These are phyloP conservation scores for Antheraea mylitta DNA, from an alignment of 1,140 invertebrate genomes.

Conservation along the genomic window DNA sequence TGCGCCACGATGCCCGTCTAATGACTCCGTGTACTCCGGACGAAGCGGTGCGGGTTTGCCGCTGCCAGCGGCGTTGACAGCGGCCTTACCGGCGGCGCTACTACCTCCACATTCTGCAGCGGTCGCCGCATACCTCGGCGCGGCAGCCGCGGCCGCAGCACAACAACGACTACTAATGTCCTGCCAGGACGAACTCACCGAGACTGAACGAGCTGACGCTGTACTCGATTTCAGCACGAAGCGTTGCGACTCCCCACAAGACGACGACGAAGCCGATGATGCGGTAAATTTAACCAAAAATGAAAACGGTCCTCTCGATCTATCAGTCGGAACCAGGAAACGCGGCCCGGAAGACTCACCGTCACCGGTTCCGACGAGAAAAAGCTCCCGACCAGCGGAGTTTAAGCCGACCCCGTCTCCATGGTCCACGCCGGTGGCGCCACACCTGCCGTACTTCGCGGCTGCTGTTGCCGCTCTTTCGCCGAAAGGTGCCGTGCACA, in stretches of 20 bases:
- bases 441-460: constrained; percentile 88
- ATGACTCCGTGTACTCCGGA: constrained; percentile 85
- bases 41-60: constrained; percentile 80
- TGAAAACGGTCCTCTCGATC: constrained; percentile 88
- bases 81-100: constrained; percentile 80
- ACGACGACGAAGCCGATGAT: constrained; percentile 80
- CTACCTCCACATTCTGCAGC: constrained; percentile 88
- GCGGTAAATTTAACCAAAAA: constrained; percentile 85
- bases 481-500: constrained; percentile 82
- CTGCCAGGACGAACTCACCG: constrained; percentile 83
- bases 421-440: constrained; percentile 89
- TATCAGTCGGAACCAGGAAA: constrained; percentile 88
- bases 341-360: constrained; percentile 83
- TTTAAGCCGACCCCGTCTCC: constrained; percentile 84
- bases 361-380: constrained; percentile 81
- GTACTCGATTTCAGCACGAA: constrained; percentile 89
- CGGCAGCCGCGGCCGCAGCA: constrained; percentile 82
- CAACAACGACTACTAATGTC: constrained; percentile 89
- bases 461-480: constrained; percentile 87
- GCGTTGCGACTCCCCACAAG: constrained; percentile 77
- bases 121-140: constrained; percentile 87
- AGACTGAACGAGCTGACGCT: constrained; percentile 76
- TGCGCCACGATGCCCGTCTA: constrained; percentile 83
- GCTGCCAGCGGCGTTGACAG: constrained; percentile 73
- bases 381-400: constrained; percentile 82